Evolutionary conservation across 2,888 invertebrate species (phyloP), one percentile per base, ranked within the genome.

Genomic region (Tyria jacobaeae): DNA sequence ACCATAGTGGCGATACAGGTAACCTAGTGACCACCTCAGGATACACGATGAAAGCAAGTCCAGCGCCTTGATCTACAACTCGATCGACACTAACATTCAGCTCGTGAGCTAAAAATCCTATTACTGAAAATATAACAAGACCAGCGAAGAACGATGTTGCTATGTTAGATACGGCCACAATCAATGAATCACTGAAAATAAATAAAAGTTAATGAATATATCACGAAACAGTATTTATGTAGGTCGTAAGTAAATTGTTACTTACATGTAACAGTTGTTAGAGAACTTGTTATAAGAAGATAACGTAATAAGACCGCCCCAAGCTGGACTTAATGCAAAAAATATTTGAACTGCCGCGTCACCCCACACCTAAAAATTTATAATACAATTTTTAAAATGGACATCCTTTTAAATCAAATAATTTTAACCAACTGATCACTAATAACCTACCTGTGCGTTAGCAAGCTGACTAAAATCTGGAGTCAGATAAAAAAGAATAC

Each of bases 271-370:
- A 79, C 97, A 96, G 82, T 97, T 97, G 87, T 97, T 97, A 62
- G 96, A 95, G 86, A 98, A 98, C 81, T 96, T 96, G 89, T 97
- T 98, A 87, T 97, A 98, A 21, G 97, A 97, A 55, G 97, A 96
- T 60, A 98, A 94, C 0, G 97, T 97, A 58, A 97, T 97, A 15
- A 98, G 94, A 44, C 97, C 98, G 56, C 98, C 98, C 96, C 97
- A 97, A 57, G 97, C 97, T 4, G 97, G 97, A 78, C 97, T 97
- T 27, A 98, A 89, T 0, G 97, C 97, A 86, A 97, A 98, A 89
- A 98, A 98, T 81, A 97, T 97, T 89, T 98, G 97, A 25, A 97
- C 97, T 0, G 97, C 97, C 0, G 97, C 97, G 83, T 97, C 97
- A 51, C 97, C 97, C 97, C 96, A 97, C 15, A 97, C 96, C 96